A percentile compares a stretch with the other conserved stretches of the same genome.
These are phyloP conservation scores for Eulithis testata DNA, from an alignment of 2,888 invertebrate species.

Conservation along the genomic window DNA sequence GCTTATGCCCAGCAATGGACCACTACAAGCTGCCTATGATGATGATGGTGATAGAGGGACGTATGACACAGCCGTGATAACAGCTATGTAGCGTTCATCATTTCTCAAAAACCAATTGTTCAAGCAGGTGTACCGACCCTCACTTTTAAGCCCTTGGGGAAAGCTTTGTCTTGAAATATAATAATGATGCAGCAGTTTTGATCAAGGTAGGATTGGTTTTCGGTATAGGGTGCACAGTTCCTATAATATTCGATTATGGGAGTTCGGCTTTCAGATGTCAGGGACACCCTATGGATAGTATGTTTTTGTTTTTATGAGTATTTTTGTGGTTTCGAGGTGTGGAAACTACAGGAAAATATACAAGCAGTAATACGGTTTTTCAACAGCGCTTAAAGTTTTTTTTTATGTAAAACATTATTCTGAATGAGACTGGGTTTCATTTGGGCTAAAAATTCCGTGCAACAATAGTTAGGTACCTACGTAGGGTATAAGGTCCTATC, in stretches of 20 bases:
- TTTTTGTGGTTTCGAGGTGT: conserved; percentile 2
- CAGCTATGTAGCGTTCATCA: neutral
- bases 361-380: too few species aligned
- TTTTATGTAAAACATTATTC: too few species aligned
- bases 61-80: neutral
- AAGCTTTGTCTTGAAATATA: conserved; percentile 57
- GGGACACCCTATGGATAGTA: conserved; percentile 26
- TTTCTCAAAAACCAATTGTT: conserved; percentile 20
- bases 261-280: conserved; percentile 29
- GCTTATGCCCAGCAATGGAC: too few species aligned
- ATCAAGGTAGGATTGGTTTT: conserved; percentile 50
- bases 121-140: conserved; percentile 41
- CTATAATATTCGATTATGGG: conserved; percentile 36
- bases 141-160: conserved; percentile 41
- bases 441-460: too few species aligned
- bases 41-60: too few species aligned
- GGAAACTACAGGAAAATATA: neutral
- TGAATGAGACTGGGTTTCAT: too few species aligned
- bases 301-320: conserved; percentile 26
- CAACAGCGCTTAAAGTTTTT: too few species aligned
- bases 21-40: too few species aligned
- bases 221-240: conserved; percentile 31
- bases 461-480: too few species aligned
- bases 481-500: too few species aligned
- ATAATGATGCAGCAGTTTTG: conserved; percentile 53